Evolutionary conservation across 2,888 invertebrate genomes (phyloP).

Genomic region (Nomada hirtipes): DNA sequence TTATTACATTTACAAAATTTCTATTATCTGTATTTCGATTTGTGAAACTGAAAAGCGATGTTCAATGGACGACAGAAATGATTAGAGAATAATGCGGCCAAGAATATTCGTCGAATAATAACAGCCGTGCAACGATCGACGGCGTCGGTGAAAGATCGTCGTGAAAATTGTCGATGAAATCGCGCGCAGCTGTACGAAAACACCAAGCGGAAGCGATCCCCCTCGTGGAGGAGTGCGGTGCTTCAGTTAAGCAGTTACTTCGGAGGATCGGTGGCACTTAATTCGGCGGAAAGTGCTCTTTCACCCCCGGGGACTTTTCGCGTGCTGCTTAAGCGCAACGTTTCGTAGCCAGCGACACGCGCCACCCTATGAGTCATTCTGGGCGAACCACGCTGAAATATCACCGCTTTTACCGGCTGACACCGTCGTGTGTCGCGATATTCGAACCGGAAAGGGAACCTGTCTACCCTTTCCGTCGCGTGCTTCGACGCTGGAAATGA

Average conservation of each 20-base stretch:
- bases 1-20: no score
- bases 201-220: constrained; percentile 11
- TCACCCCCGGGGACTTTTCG: constrained; percentile 42
- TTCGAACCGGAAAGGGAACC: constrained; percentile 16
- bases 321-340: constrained; percentile 30
- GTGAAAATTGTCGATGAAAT: background rate
- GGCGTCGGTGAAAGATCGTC: no score
- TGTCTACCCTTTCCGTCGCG: constrained; percentile 20
- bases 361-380: constrained; percentile 40
- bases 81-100: no score
- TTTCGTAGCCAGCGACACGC: constrained; percentile 1
- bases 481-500: constrained; percentile 15
- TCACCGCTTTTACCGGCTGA: constrained; percentile 56
- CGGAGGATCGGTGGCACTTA: constrained; percentile 55
- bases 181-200: constrained; percentile 29
- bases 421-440: constrained; percentile 9
- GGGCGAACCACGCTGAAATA: constrained; percentile 50
- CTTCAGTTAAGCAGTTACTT: constrained; percentile 48
- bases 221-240: constrained; percentile 1
- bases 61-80: no score
- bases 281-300: constrained; percentile 58
- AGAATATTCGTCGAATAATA: no score
- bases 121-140: no score
- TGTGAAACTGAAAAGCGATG: no score
- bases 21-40: no score